Base-by-base conservation (phyloP, 2,888 invertebrate species). In the Osmoderma eremita region DNA sequence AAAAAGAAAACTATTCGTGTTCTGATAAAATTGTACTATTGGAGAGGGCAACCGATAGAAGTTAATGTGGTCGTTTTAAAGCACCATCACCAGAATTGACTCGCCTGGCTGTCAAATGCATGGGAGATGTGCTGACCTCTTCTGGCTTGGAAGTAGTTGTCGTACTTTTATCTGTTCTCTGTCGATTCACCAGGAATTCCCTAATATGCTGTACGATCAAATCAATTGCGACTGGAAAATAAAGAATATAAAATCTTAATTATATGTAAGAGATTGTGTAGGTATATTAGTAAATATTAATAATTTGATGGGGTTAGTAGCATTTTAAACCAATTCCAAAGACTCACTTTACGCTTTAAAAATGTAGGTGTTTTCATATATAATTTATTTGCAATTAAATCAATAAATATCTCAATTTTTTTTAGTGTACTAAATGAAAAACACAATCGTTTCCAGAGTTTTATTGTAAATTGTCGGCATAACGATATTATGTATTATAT, bases 191-290 rank as follows among this genome's bases (percentile, higher is more conserved):
- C 77, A 97, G 84, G 79, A 95, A 90, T 81, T 97, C 97, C 75
- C 94, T 91, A 81, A 98, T 97, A 83, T 97, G 97, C 83, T 97
- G 97, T 56, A 98, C 97, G 79, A 98, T 97, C 82, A 98, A 86
- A 81, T 97, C 96, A 80, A 98, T 97, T 73, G 98, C 98, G 82
- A 98, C 98, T 97, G 90, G 68, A 91, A 90, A 78, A 80, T 79
- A 73, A 68, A 66, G 8, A 6, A 30, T 30, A 30, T 5, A n/a
- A n/a, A n/a, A n/a, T n/a, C n/a, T n/a, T n/a, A n/a, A n/a, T 30
- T 30, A 5, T 30, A 30, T 8, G 30, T 6, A 30, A 30, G 10
- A 30, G 5, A 30, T 30, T 30, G 30, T n/a, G n/a, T 30, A 8
- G 30, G 8, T 8, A 30, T 30, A 10, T 30, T 30, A 30, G 30